Base-by-base conservation (phyloP, 2,113 vertebrate genomes). In the Amphilophus citrinellus region DNA sequence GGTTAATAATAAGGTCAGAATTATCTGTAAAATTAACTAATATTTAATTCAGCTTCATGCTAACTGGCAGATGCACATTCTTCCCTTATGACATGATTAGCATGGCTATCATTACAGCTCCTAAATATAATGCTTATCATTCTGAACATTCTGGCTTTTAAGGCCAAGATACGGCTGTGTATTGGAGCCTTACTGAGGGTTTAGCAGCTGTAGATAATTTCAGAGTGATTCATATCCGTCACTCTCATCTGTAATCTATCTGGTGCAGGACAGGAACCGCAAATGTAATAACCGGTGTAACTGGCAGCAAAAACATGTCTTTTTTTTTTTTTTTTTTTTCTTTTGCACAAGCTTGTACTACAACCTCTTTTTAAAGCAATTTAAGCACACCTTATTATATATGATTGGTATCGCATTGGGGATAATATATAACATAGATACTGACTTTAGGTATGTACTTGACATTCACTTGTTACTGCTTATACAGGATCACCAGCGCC, bases 1-100 rank as follows among this genome's bases (percentile, higher is more conserved):
- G 24, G 15, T 27, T 53, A 50, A 20, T 20, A 13, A 71, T 30
- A 24, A 71, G 44, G 9, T 50, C 24, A 20, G 24, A 53, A 71
- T 73, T 73, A 73, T 53, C 24, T 73, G 30, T 27, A 53, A 73
- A 73, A 32, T 73, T 5, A 53, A 53, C 44, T 53, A 73, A 73
- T 30, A 71, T 0, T 71, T 47, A 1, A 71, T 71, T 50, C 15
- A 15, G 6, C 9, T 50, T 50, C 66, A 71, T 30, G 30, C 66
- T 71, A 71, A 50, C 15, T 71, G 11, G 10, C 10, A 44, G 42
- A 44, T 50, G 44, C 66, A 73, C 10, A 53, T 73, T 32, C 66
- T 73, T 27, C 27, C 30, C 66, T n/a, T 73, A 53, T 32, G 27
- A 53, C 44, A n/a, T 73, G 2, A n/a, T 53, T 20, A 73, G 53